Base-by-base conservation (phyloP, 2,113 vertebrate genomes). In the Tricholaema leucomelas region DNA sequence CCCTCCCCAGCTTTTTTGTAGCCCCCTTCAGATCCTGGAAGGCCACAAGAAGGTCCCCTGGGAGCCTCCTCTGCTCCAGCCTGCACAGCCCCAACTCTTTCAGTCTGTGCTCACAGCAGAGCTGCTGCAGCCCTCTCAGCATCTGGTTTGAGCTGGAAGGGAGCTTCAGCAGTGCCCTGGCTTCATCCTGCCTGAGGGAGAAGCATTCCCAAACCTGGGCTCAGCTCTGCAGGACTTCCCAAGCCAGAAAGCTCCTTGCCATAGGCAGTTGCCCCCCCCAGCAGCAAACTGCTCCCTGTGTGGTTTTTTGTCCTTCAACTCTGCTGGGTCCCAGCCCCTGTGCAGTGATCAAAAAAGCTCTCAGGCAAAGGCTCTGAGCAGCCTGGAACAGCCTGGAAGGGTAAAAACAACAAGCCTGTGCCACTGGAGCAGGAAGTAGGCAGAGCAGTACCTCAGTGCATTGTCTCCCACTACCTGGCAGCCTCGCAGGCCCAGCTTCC, bases 381-480 rank as follows among this genome's bases (percentile, higher is more conserved):
- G 75, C 42, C 76, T 84, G 75, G 74, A 96, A 78, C 6, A 78
- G 83, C n/a, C 16, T 80, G 66, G 59, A 95, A 74, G 1, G 5
- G 70, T 20, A 59, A 87, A 24, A 77, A 55, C n/a, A 86, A 54
- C 12, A n/a, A 48, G 3, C 12, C 31, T 4, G 4, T n/a, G 48
- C 48, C 48, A 6, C 48, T 11, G 48, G 20, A 35, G 60, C 15
- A 31, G 66, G 30, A 20, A 2, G 17, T 4, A 59, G 85, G 40
- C 12, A n/a, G 17, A 30, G 42, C 73, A 9, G 95, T 97, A 99
- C 99, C 99, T 99, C 93, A 99, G 96, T 8, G 99, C 99, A 28
- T 98, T 99, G 98, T 99, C 99, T 89, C 99, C 99, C 52, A 99
- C 99, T 58, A 98, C 99, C 54, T 96, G 97, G 85, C 99, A 99